Evolutionary conservation across 2,113 vertebrate genomes (phyloP), one percentile per base, ranked within the genome.

Genomic region (Monopterus albus): DNA sequence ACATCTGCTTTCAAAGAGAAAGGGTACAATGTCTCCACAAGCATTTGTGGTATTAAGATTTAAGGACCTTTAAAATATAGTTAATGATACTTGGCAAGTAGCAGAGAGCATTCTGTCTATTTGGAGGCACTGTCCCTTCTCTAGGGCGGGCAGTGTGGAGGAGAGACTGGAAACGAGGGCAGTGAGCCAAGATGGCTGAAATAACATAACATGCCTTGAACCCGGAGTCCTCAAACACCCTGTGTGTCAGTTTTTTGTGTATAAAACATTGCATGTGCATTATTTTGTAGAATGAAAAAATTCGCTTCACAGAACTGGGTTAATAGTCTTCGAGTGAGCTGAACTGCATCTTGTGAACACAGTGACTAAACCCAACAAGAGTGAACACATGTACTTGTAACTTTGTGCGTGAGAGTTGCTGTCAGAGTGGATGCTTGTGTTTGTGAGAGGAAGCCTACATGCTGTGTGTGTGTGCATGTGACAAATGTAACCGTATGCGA

Each of bases 181-280:
- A 64, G 49, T 40, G 64, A 67, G 84, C 82, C 84, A 90, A 82
- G 25, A 56, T 6, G 25, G 72, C 67, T 58, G 39, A 80, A 88
- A 86, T 72, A 79, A 84, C 51, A 70, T 23, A 47, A 61, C 31
- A 23, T 52, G 49, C 36, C 51, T 43, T 49, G 18, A 74, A 61
- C 56, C 62, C 65, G 3, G 23, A 71, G 31, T 50, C 61, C 40
- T 60, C 18, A 7, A 42, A 73, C 57, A 66, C 56, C 71, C n/a
- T 59, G 31, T 62, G 11, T 43, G 38, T 21, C 12, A 10, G 42
- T 38, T 52, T 68, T 35, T 60, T 40, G 45, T 21, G 46, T 8
- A 50, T 23, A 17, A 75, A 77, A 2, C n/a, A 56, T 2, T 35
- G 21, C 50, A 38, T 58, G 69, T 51, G 61, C 12, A 18, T 36